Percentiles rank a stretch among this genome's conserved stretches.
phyloP scores from a whole-genome alignment of 92 coral and sea anemone species.

The Porites cylindrica region DNA sequence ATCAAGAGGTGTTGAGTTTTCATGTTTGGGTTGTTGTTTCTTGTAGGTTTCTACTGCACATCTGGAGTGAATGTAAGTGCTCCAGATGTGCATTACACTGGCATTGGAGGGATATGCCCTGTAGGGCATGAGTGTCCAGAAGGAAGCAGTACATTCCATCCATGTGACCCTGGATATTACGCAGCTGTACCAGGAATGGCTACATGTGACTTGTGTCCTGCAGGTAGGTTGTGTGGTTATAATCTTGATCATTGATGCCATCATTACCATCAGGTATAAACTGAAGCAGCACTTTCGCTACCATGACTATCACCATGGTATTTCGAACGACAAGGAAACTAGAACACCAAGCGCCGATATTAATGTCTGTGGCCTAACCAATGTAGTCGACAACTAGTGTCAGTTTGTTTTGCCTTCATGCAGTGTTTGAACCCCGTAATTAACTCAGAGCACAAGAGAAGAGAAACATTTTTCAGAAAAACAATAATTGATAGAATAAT shows the following conservation, averaged over 20 bases:
- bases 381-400: too few species aligned
- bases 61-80: conserved; percentile 90
- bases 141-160: conserved; percentile 80
- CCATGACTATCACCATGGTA: neutral
- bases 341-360: too few species aligned
- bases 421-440: too few species aligned
- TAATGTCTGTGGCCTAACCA: too few species aligned
- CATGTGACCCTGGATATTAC: conserved; percentile 89
- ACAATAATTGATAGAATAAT: too few species aligned
- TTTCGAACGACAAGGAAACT: too few species aligned
- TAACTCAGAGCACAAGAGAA: too few species aligned
- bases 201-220: conserved; percentile 87
- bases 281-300: neutral
- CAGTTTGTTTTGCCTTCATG: too few species aligned
- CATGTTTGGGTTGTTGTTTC: too few species aligned
- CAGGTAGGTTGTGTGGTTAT: conserved; percentile 57
- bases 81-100: conserved; percentile 75
- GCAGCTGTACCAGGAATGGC: conserved; percentile 81
- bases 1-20: neutral
- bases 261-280: neutral
- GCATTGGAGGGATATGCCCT: conserved; percentile 88
- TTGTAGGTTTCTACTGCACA: conserved; percentile 85
- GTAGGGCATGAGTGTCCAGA: conserved; percentile 92
- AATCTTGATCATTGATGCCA: too few species aligned
- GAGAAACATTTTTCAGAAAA: too few species aligned